Conservation (phyloP, 2,888 invertebrate genomes). For the Pasiphila rectangulata region DNA sequence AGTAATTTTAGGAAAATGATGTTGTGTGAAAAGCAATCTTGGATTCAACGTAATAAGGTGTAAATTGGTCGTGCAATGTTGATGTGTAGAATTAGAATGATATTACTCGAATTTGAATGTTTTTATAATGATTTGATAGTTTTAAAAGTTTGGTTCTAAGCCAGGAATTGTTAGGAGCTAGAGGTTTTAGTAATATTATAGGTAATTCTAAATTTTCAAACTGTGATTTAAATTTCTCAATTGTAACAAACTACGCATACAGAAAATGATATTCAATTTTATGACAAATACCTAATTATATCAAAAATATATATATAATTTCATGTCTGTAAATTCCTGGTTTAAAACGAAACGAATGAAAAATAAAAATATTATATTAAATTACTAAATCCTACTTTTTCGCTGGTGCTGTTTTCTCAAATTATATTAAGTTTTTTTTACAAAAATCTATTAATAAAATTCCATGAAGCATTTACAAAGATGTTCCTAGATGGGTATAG, state of each 20-base stretch:
- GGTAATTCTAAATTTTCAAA: no score
- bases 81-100: slow-evolving; percentile 51
- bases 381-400: slow-evolving; percentile 35
- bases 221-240: no score
- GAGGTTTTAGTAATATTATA: no score
- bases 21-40: slow-evolving; percentile 42
- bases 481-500: slow-evolving; percentile 16
- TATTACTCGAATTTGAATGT: slow-evolving; percentile 24
- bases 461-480: slow-evolving; percentile 25
- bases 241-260: no score
- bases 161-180: slow-evolving; percentile 7
- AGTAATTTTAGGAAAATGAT: slow-evolving; percentile 31
- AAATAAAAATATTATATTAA: slow-evolving; percentile 8
- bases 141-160: slow-evolving; percentile 9
- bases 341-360: neutral
- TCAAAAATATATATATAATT: no score
- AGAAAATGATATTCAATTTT: no score
- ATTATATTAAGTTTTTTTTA: slow-evolving; percentile 34
- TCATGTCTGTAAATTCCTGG: slow-evolving; percentile 1
- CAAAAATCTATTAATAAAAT: slow-evolving; percentile 20
- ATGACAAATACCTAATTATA: no score
- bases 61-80: slow-evolving; percentile 66
- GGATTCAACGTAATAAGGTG: slow-evolving; percentile 49
- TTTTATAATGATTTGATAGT: slow-evolving; percentile 7
- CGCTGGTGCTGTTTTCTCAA: slow-evolving; percentile 59